Base-by-base conservation (phyloP, 2,888 invertebrate genomes). In the Elaeidobius kamerunicus region DNA sequence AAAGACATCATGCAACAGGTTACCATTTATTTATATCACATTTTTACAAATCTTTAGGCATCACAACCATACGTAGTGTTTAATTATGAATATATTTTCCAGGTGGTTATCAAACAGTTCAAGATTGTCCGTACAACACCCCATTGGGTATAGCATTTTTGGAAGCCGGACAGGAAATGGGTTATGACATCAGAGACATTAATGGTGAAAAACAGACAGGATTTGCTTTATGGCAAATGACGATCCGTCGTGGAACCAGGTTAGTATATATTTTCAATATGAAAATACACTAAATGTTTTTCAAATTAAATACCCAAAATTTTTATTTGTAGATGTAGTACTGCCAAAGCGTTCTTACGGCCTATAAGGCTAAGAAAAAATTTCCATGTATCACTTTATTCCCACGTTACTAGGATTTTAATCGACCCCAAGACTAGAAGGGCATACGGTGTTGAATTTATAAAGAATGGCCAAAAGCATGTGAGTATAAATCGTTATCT, bases 81-180 rank as follows among this genome's bases (percentile, higher is more conserved):
- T 30, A 34, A 18, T 2, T 35, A 15, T 1, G 11, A 46, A 16
- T 20, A 36, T 38, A 14, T n/a, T 45, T 28, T 77, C 39, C 73
- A 85, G 88, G 88, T 19, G 89, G 89, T 5, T 86, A 84, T 64
- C 73, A 85, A 54, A 86, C 89, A 0, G 81, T 89, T 0, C 87
- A 88, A 74, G 88, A 89, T 63, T 73, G 83, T 0, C 88, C 88
- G 0, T 89, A 84, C 75, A 82, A 85, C 67, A 91, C 91, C 0
- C 92, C 93, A 0, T 72, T 93, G 28, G 91, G 90, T 0, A 81
- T 86, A 0, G 91, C 91, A 0, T 89, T 92, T 63, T 73, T 93
- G 1, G 88, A 92, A 76, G 92, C 91, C 0, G 92, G 88, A n/a
- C 85, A 90, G 69, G 92, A 93, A 72, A 88, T 91, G 86, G 92